phyloP scores from a whole-genome alignment of 1,140 invertebrate genomes.

The Phymorhynchus buccinoides region DNA sequence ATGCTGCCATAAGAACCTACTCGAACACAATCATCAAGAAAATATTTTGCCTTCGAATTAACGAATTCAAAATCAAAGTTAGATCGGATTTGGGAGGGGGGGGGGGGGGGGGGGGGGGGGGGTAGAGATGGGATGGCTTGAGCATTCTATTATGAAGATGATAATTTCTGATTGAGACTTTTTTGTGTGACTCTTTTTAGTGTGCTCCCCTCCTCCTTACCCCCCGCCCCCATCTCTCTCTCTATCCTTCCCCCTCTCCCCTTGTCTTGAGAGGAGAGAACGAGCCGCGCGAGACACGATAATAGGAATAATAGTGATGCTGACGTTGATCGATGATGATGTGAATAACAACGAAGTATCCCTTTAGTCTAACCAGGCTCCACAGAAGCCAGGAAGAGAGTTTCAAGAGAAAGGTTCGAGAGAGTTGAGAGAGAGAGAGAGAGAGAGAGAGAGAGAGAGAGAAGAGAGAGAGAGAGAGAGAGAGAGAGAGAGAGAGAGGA shows the following conservation, averaged over 20 bases:
- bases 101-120: no score
- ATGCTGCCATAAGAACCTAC: no score
- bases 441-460: background rate
- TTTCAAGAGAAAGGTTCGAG: no score
- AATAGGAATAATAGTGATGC: background rate
- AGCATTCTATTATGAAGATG: background rate
- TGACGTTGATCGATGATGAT: constrained; percentile 18
- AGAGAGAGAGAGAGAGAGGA: background rate
- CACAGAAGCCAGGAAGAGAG: background rate
- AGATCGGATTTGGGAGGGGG: no score
- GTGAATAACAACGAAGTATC: background rate
- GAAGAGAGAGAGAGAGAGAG: no score
- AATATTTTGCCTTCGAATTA: no score
- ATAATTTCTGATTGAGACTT: background rate
- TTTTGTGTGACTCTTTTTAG: no score
- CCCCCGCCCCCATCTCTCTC: no score
- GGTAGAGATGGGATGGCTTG: background rate
- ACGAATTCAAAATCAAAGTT: no score
- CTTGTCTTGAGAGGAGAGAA: background rate
- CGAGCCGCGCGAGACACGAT: background rate
- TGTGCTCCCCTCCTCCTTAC: background rate
- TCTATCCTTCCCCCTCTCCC: no score
- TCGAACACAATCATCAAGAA: no score
- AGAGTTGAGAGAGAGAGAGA: no score
- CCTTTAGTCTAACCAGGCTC: background rate